These are phyloP conservation scores for Cosmorhoe ocellata DNA, from an alignment of 2,888 invertebrate genomes.

Conservation along the genomic window DNA sequence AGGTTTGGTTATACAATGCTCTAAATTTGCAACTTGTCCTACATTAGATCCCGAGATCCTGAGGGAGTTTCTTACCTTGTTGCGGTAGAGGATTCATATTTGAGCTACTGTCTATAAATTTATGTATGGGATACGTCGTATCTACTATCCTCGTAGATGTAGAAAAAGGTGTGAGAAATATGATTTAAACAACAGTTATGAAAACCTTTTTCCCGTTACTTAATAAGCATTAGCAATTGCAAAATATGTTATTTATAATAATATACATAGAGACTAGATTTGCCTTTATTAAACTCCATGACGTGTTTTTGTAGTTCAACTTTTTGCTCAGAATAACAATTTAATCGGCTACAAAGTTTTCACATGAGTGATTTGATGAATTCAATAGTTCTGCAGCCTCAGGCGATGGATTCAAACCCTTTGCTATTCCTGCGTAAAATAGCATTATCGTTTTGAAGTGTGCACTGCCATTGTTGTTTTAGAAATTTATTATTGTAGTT, in stretches of 20 bases:
- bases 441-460: constrained; percentile 49
- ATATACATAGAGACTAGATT: no score
- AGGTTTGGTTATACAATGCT: constrained; percentile 31
- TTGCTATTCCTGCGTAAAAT: constrained; percentile 46
- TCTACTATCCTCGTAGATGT: not conserved
- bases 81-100: constrained; percentile 78
- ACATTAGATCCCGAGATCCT: constrained; percentile 71
- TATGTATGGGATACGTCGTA: constrained; percentile 51
- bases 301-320: constrained; percentile 14
- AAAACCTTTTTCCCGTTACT: no score
- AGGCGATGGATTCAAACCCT: constrained; percentile 45
- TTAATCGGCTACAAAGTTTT: constrained; percentile 39
- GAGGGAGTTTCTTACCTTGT: constrained; percentile 79
- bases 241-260: no score
- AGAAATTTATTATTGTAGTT: not conserved
- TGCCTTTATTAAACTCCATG: not conserved
- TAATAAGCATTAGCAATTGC: no score
- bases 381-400: constrained; percentile 52
- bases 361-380: constrained; percentile 51
- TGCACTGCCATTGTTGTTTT: constrained; percentile 9
- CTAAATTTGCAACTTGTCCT: constrained; percentile 41
- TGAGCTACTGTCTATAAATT: constrained; percentile 68
- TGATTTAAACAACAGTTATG: no score
- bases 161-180: not conserved
- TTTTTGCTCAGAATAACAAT: constrained; percentile 20